phyloP scores from a whole-genome alignment of 2,113 vertebrate species.

The Chaetura pelagica region DNA sequence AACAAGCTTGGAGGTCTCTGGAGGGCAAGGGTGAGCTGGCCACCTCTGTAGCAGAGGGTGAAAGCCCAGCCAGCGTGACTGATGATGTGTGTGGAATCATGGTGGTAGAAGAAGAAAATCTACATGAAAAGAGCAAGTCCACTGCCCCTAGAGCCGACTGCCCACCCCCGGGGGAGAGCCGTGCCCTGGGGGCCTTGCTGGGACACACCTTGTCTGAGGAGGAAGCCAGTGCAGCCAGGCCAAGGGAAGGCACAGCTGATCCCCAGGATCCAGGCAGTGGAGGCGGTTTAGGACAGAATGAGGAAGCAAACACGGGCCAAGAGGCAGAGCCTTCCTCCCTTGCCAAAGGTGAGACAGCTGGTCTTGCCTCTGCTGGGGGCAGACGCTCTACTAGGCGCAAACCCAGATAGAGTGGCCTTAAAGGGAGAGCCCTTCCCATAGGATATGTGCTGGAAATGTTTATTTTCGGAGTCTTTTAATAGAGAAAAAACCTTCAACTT shows the following conservation, averaged over 20 bases:
- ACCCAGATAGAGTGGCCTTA: slow-evolving; percentile 64
- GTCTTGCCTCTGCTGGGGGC: not conserved
- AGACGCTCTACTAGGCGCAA: slow-evolving; percentile 72
- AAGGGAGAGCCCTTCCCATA: slow-evolving; percentile 29
- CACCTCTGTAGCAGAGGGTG: slow-evolving; percentile 1
- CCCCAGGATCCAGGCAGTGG: not conserved
- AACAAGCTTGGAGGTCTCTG: not conserved
- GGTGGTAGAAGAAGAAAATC: slow-evolving; percentile 35
- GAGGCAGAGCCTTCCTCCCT: slow-evolving; percentile 20
- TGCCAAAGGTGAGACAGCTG: slow-evolving; percentile 7
- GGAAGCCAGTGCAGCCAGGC: not conserved
- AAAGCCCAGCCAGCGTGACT: slow-evolving; percentile 15
- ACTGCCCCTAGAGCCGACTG: not conserved
- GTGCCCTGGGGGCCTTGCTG: fast-evolving
- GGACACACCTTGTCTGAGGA: not conserved
- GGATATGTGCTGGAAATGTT: slow-evolving; percentile 50
- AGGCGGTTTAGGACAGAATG: not conserved
- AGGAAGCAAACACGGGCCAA: not conserved
- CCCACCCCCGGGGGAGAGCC: not conserved
- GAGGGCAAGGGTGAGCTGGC: slow-evolving; percentile 58
- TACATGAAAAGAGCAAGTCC: slow-evolving; percentile 6
- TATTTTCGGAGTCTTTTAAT: slow-evolving; percentile 66
- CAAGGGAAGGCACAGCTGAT: not conserved
- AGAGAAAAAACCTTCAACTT: slow-evolving; percentile 55
- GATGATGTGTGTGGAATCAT: not conserved